phyloP scores from a whole-genome alignment of 2,113 vertebrate genomes.

The Prionailurus bengalensis region DNA sequence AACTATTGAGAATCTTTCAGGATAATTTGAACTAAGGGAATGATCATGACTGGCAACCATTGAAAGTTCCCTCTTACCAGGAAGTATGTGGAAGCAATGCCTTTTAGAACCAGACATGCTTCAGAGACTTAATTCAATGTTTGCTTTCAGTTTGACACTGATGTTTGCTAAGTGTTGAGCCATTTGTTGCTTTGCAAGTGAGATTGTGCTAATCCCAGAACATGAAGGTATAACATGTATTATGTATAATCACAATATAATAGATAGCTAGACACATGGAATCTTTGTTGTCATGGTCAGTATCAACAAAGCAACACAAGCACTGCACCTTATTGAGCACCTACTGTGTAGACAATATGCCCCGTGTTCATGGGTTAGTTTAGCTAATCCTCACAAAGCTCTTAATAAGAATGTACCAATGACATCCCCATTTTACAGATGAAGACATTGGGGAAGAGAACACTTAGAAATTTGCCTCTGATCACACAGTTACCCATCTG shows the following conservation, averaged over 20 bases:
- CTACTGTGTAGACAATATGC: background rate
- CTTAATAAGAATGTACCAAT: background rate
- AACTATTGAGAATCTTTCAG: background rate
- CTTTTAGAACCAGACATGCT: background rate
- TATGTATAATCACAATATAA: background rate
- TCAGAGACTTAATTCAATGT: background rate
- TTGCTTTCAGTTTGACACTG: constrained; percentile 32
- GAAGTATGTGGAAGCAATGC: background rate
- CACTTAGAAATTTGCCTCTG: background rate
- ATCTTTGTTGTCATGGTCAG: background rate
- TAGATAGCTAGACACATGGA: background rate
- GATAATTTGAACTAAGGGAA: background rate
- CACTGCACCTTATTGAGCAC: background rate
- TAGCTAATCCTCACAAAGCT: background rate
- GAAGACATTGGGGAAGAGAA: background rate
- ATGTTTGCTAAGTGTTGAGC: constrained; percentile 41
- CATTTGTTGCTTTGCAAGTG: background rate
- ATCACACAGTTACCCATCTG: background rate
- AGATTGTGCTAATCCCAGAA: background rate
- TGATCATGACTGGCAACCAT: background rate
- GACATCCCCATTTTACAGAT: background rate
- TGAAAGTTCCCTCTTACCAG: background rate
- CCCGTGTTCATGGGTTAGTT: background rate
- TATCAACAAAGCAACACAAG: background rate
- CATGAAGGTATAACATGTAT: background rate